Evolutionary conservation across 2,888 invertebrate species (phyloP).

Genomic region (Calameuta pallipes): DNA sequence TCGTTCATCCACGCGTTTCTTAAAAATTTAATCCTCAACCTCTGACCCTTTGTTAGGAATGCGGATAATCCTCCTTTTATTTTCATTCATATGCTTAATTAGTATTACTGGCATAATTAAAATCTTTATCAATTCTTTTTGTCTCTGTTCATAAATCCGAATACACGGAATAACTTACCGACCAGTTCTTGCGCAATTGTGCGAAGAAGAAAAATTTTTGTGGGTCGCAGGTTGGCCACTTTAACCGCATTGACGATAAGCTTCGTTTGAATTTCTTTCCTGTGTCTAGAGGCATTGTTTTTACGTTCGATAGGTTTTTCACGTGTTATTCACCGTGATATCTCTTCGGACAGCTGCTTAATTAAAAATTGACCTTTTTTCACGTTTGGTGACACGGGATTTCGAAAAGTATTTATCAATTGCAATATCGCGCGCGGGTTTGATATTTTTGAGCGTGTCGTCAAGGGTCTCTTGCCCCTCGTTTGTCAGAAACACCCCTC

Average conservation of each 20-base stretch:
- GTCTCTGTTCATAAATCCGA: background rate
- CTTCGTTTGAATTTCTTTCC: background rate
- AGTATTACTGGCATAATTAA: background rate
- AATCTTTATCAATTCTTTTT: background rate
- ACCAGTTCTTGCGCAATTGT: background rate
- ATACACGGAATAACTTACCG: background rate
- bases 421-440: background rate
- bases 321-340: background rate
- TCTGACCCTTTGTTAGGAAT: background rate
- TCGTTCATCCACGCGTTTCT: background rate
- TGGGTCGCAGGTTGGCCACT: background rate
- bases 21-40: background rate
- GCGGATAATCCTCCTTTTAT: background rate
- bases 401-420: background rate
- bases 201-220: background rate
- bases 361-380: slow-evolving; percentile 10
- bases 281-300: background rate
- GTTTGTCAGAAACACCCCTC: slow-evolving; percentile 9
- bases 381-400: background rate
- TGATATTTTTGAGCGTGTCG: slow-evolving; percentile 4
- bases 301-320: background rate
- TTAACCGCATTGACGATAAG: background rate
- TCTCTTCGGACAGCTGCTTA: background rate
- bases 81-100: background rate
- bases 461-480: slow-evolving; percentile 8